These are phyloP conservation scores for Leucophenga maculata DNA, from an alignment of 2,888 invertebrate genomes.

Conservation along the genomic window DNA sequence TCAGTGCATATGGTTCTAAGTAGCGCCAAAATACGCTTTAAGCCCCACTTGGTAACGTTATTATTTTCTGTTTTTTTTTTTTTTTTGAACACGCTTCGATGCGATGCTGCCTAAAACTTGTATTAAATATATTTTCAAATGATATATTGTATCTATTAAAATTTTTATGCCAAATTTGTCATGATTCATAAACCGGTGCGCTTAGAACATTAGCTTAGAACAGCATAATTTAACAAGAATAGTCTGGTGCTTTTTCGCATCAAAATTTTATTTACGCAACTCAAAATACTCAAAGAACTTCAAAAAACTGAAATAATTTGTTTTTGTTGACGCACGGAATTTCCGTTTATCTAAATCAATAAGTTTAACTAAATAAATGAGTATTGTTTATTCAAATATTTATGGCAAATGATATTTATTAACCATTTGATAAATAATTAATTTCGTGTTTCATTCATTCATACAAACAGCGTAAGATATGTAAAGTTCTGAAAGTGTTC, in stretches of 20 bases:
- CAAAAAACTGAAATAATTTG: slow-evolving; percentile 2
- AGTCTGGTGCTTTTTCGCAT: slow-evolving; percentile 33
- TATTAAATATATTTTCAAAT: not conserved
- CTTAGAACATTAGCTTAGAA: slow-evolving; percentile 6
- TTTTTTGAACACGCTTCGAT: not conserved
- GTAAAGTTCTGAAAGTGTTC: slow-evolving; percentile 7
- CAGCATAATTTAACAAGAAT: slow-evolving; percentile 14
- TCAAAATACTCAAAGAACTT: slow-evolving; percentile 5
- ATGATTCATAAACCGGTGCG: slow-evolving; percentile 56
- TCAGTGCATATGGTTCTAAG: not conserved
- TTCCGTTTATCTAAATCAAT: slow-evolving; percentile 5
- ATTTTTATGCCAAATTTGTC: not conserved
- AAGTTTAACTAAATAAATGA: not conserved
- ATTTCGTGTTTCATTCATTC: slow-evolving; percentile 35
- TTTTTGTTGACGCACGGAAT: slow-evolving; percentile 13
- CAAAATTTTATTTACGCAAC: slow-evolving; percentile 28
- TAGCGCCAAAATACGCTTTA: not conserved
- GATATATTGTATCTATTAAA: not conserved
- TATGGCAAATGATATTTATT: slow-evolving; percentile 24
- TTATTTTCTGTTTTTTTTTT: too few relatives aligned
- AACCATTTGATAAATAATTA: too few relatives aligned
- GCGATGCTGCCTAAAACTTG: not conserved
- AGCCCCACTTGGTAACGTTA: not conserved
- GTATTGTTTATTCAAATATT: slow-evolving; percentile 21
- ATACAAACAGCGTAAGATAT: too few relatives aligned